Conservation (phyloP, 2,888 invertebrate species). For the Tinea pellionella region DNA sequence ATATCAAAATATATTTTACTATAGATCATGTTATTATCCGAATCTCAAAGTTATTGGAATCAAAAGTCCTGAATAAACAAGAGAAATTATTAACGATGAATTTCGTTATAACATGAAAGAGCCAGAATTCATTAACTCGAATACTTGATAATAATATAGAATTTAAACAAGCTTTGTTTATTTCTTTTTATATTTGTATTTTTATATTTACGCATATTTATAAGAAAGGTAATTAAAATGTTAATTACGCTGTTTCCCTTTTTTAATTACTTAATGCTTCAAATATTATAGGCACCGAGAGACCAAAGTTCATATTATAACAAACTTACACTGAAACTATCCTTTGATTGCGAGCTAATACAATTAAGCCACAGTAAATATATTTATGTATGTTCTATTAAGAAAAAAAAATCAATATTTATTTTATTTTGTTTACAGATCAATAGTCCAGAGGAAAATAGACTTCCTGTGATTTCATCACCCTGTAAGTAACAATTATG, state of each 20-base stretch:
- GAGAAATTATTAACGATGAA: slow-evolving; percentile 1
- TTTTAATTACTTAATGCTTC: too few relatives aligned
- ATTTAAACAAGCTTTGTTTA: not conserved
- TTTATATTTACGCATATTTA: too few relatives aligned
- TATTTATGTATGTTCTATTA: too few relatives aligned
- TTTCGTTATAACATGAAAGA: slow-evolving; percentile 4
- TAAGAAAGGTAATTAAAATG: too few relatives aligned
- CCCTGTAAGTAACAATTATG: slow-evolving; percentile 42
- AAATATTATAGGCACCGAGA: too few relatives aligned
- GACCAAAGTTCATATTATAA: too few relatives aligned
- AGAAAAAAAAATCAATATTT: not conserved
- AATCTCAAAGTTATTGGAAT: slow-evolving; percentile 18
- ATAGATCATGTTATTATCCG: not conserved
- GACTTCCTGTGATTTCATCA: slow-evolving; percentile 51
- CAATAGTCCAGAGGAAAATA: slow-evolving; percentile 52
- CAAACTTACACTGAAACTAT: too few relatives aligned
- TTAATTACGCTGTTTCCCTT: too few relatives aligned
- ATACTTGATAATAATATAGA: not conserved
- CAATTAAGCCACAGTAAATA: too few relatives aligned
- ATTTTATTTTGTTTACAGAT: slow-evolving; percentile 32
- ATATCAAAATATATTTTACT: not conserved
- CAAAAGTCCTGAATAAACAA: slow-evolving; percentile 28
- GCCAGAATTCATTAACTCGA: not conserved
- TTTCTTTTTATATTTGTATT: not conserved
- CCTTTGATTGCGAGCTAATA: too few relatives aligned